Base-by-base conservation (phyloP, 2,888 invertebrate species). In the Hetaerina titia region DNA sequence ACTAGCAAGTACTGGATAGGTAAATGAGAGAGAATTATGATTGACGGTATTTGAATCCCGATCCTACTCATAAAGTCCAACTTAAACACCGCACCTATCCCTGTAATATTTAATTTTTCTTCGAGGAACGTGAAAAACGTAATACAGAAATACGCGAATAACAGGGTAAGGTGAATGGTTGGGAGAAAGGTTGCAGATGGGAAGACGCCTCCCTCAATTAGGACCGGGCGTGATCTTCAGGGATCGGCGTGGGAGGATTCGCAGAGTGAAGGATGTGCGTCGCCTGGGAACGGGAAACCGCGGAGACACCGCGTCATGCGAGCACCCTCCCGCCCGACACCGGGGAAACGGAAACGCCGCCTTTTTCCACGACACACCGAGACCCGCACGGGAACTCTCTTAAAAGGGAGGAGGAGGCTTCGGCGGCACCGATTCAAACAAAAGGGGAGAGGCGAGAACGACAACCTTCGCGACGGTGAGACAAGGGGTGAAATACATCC, bases 391-490 rank as follows among this genome's bases (percentile, higher is more conserved):
- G 31, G 81, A 31, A 69, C 69, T n/a, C 69, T 81, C 81, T 31
- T 11, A 31, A 8, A 81, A 22, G 69, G n/a, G 69, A n/a, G n/a
- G 25, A 45, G 45, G 45, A 45, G 45, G 45, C 45, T 45, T 45
- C 81, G 81, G 81, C 81, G 81, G 31, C 81, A 31, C 81, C 81
- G 81, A 11, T 25, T 81, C 81, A 81, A 81, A 81, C 81, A 81
- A 81, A 81, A 22, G 31, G 22, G 81, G 31, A 81, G 31, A 11
- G 81, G 13, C 11, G 17, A 60, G 60, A 17, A 31, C 1, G 45
- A 81, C 31, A 81, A 31, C 81, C 81, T 81, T 25, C 31, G 25
- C 11, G 81, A 31, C 11, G 69, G 69, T 15, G 25, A 22, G 81
- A 22, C 45, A 31, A 13, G 31, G 11, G 81, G 81, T 9, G 31